Percentiles rank a stretch among this genome's conserved stretches.
Conservation (phyloP, 2,797 vertebrate species). For the Hoplostethus mediterraneus region DNA sequence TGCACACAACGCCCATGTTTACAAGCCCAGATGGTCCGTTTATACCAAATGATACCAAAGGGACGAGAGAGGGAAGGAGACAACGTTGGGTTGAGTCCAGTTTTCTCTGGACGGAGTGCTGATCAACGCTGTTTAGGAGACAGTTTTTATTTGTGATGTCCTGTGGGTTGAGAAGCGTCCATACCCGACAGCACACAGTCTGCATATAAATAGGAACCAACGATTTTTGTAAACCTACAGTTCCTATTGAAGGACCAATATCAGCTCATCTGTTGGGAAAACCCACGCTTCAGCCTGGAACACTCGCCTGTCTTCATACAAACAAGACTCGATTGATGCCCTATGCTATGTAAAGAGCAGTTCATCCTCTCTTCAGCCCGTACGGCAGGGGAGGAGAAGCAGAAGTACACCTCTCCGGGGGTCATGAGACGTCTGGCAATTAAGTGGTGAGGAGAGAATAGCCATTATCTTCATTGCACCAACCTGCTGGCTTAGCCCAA, state of each 20-base stretch:
- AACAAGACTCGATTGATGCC: constrained; percentile 15
- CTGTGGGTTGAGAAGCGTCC: too few relatives aligned
- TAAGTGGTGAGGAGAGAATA: constrained; percentile 66
- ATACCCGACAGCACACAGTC: not conserved
- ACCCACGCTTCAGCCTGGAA: constrained; percentile 1
- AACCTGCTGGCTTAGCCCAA: constrained; percentile 51
- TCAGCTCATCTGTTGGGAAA: constrained; percentile 26
- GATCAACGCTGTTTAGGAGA: too few relatives aligned
- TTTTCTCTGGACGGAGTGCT: too few relatives aligned
- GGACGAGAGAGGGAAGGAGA: too few relatives aligned
- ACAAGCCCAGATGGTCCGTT: too few relatives aligned
- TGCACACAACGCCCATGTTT: too few relatives aligned
- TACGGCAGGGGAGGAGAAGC: constrained; percentile 32
- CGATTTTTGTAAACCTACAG: not conserved
- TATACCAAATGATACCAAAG: too few relatives aligned
- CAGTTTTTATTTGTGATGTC: too few relatives aligned
- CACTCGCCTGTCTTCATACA: not conserved
- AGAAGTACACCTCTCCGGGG: constrained; percentile 45
- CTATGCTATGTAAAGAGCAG: constrained; percentile 11
- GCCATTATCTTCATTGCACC: constrained; percentile 71
- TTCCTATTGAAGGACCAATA: constrained; percentile 4
- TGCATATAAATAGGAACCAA: constrained; percentile 24
- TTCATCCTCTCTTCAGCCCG: constrained; percentile 20
- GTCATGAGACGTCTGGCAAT: constrained; percentile 65
- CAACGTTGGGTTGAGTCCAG: too few relatives aligned